Conservation (phyloP, 2,113 vertebrate species). For the Halichoerus grypus region DNA sequence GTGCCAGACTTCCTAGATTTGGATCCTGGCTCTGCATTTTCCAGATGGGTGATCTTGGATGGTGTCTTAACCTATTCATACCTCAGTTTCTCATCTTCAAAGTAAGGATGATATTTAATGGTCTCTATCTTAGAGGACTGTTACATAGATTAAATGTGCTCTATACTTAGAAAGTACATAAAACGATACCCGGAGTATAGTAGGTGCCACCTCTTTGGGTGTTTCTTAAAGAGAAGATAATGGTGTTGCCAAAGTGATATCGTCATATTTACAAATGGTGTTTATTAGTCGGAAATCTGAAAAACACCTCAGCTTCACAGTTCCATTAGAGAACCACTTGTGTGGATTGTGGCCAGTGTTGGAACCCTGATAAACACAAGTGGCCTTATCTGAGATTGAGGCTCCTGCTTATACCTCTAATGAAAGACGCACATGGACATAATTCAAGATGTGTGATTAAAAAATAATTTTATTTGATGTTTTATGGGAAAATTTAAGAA, state of each 20-base stretch:
- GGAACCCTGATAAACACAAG: not conserved
- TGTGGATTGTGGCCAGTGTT: not conserved
- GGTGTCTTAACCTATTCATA: not conserved
- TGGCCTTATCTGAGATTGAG: not conserved
- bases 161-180: not conserved
- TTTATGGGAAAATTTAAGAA: not conserved
- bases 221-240: slow-evolving; percentile 20
- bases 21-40: not conserved
- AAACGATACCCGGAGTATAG: not conserved
- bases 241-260: not conserved
- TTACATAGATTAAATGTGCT: not conserved
- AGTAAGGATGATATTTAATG: not conserved
- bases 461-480: not conserved
- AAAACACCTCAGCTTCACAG: not conserved
- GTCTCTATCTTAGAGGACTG: not conserved
- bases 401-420: not conserved
- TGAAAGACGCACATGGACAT: not conserved
- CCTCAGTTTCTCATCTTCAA: not conserved
- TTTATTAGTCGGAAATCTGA: not conserved
- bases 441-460: not conserved
- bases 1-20: not conserved
- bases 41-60: not conserved
- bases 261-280: not conserved
- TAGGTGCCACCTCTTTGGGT: not conserved
- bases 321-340: not conserved